Percentiles rank a stretch among this genome's conserved stretches.
These are phyloP conservation scores for Marmota monax DNA, from an alignment of 2,113 vertebrate genomes.

Conservation along the genomic window DNA sequence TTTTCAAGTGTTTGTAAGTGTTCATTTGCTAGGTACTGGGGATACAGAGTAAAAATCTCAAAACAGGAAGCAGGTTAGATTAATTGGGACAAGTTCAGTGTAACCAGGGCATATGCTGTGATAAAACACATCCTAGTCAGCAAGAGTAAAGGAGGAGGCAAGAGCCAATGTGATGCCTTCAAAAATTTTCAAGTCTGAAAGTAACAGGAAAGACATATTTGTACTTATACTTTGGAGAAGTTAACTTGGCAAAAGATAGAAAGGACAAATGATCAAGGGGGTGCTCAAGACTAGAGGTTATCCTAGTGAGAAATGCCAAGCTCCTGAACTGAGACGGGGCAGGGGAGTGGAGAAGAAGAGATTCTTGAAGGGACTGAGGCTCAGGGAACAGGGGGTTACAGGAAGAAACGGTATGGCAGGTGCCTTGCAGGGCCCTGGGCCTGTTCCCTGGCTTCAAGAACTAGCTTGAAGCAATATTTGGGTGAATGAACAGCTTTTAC, in stretches of 20 bases:
- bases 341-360: too few relatives aligned
- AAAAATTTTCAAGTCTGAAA: neutral
- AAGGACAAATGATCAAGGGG: neutral
- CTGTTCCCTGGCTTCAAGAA: fast-evolving
- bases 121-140: too few relatives aligned
- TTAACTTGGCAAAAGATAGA: neutral
- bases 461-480: fast-evolving
- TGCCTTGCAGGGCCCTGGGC: neutral
- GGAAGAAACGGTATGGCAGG: too few relatives aligned
- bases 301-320: neutral
- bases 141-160: neutral
- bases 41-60: neutral
- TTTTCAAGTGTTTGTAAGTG: neutral
- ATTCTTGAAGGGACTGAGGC: neutral
- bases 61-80: neutral
- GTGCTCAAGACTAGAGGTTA: neutral
- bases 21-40: neutral
- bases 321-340: neutral
- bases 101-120: fast-evolving
- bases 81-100: neutral
- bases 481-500: neutral
- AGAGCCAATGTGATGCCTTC: fast-evolving
- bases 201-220: neutral
- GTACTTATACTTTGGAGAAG: neutral
- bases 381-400: fast-evolving